Evolutionary conservation across 2,888 invertebrate species (phyloP).

Genomic region (Tenthredo scrophulariae): DNA sequence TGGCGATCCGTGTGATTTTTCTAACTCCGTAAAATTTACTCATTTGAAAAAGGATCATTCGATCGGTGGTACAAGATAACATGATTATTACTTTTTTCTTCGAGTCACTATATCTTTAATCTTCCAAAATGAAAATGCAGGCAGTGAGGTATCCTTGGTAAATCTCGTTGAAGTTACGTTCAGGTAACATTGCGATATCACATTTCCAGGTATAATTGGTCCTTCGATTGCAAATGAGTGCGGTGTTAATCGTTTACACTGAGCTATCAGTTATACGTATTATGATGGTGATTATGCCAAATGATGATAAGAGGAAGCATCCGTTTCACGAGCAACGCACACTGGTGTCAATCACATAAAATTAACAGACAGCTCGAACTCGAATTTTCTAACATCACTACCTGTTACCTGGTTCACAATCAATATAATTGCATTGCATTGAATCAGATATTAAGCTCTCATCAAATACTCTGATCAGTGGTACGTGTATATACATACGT

Average conservation of each 20-base stretch:
- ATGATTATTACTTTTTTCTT: neutral
- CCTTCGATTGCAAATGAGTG: neutral
- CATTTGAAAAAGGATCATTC: constrained; percentile 10
- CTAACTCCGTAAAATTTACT: neutral
- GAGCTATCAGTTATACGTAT: neutral
- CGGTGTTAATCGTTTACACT: neutral
- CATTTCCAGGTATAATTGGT: neutral
- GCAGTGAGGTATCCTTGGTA: neutral
- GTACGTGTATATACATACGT: neutral
- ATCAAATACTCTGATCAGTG: too few relatives aligned
- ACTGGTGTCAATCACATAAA: neutral
- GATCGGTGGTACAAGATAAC: neutral
- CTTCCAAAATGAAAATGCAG: neutral
- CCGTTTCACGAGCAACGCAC: neutral
- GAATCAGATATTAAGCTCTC: neutral
- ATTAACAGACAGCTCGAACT: neutral
- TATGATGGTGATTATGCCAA: neutral
- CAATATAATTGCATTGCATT: constrained; percentile 3
- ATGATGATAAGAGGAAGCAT: neutral
- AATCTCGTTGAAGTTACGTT: neutral
- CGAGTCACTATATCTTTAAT: neutral
- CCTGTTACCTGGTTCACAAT: neutral
- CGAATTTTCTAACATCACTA: neutral
- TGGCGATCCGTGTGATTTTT: neutral
- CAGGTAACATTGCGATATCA: neutral